Evolutionary conservation across 2,888 invertebrate species (phyloP), one percentile per base, ranked within the genome.

Genomic region (Mimachlamys varia): DNA sequence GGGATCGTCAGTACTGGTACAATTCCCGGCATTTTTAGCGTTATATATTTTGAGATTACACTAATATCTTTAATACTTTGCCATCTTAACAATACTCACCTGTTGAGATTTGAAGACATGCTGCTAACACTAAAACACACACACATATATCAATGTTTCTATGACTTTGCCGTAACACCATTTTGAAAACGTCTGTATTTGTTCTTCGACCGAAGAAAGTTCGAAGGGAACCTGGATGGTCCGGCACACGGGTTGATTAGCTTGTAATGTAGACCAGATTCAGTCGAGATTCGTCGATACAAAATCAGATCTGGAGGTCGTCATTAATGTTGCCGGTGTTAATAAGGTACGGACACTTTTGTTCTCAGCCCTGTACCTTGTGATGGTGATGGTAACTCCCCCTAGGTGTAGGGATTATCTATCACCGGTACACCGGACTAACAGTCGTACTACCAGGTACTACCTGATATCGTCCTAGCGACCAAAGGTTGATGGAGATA

Each of bases 71-170:
- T 13, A 13, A 53, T 2, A 12, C 13, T 53, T 2, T 19, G 17
- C 13, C 53, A 53, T 10, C 1, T 53, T 22, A 76, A 76, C 27
- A 10, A 22, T 10, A 33, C 76, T 76, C 27, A 76, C 76, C 76
- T 33, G 76, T 76, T 76, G 76, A 76, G 27, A 76, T 76, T 76
- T 76, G 76, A 33, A 76, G 76, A 33, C 76, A 76, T 76, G 76
- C 33, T 76, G 76, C 33, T 33, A 33, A 3, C 33, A 76, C 76
- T 27, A 76, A 27, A 7, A 76, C 76, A 76, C 2, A 76, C 13
- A 76, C 76, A 76, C 76, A 76, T 27, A 76, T 33, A 76, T 76
- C 12, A 10, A 76, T 33, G 33, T 27, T 76, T 27, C 3, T 76
- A 76, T 27, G 27, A 76, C 76, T 76, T 76, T 76, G 27, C 76